Evolutionary conservation across 2,113 vertebrate species (phyloP).

Genomic region (Oreochromis aureus): DNA sequence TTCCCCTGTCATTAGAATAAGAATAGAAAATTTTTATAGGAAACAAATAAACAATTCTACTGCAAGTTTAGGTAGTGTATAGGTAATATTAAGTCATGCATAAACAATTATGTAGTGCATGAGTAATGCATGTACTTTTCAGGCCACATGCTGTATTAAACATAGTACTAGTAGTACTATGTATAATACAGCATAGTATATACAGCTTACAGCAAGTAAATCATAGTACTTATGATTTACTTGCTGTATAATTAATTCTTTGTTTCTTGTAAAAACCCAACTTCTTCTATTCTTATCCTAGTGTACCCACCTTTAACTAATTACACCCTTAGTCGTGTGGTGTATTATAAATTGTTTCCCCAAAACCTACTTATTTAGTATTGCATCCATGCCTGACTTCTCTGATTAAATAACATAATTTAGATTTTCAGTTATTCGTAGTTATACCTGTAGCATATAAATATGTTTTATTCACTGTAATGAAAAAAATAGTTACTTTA

Average conservation of each 20-base stretch:
- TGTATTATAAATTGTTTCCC: background rate
- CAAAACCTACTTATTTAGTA: background rate
- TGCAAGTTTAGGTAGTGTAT: background rate
- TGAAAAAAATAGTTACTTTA: constrained; percentile 73
- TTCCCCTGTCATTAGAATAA: background rate
- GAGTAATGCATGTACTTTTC: background rate
- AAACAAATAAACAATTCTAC: background rate
- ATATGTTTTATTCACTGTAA: constrained; percentile 65
- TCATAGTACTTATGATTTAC: background rate
- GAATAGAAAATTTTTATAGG: background rate
- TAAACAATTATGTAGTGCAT: background rate
- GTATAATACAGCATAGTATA: background rate
- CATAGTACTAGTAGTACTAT: background rate
- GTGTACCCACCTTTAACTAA: background rate
- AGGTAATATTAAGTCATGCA: background rate
- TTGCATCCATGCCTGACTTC: background rate
- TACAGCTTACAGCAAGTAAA: background rate
- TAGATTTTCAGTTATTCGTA: constrained; percentile 39
- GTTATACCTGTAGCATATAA: constrained; percentile 56
- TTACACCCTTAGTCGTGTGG: background rate
- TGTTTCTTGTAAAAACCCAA: background rate
- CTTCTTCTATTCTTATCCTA: background rate
- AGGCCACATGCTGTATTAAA: background rate
- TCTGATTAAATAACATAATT: constrained; percentile 45
- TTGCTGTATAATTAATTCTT: background rate